phyloP scores from a whole-genome alignment of 2,113 vertebrate genomes.

The Gymnocephalus cernua region DNA sequence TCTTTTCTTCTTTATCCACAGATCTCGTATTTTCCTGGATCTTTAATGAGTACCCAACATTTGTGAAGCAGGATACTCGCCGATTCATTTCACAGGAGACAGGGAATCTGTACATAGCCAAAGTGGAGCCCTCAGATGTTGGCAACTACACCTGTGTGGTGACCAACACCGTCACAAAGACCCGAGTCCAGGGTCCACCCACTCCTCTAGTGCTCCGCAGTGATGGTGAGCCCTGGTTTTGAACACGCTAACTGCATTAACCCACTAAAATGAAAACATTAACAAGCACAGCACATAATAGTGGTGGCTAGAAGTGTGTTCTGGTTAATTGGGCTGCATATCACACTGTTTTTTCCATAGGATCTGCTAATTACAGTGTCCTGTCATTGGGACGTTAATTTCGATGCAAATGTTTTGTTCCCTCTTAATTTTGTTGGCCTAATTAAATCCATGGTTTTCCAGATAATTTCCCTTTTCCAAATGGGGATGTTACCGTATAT shows the following conservation, averaged over 20 bases:
- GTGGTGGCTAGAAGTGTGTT: neutral
- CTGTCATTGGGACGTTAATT: neutral
- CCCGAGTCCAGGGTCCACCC: constrained; percentile 90
- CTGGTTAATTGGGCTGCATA: neutral
- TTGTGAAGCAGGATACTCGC: constrained; percentile 93
- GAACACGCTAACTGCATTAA: neutral
- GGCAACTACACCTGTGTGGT: constrained; percentile 99
- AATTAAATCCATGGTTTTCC: neutral
- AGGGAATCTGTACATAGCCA: constrained; percentile 96
- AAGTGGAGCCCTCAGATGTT: constrained; percentile 93
- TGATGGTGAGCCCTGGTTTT: constrained; percentile 86
- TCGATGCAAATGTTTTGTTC: neutral
- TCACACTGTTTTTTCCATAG: neutral
- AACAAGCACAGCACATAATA: neutral
- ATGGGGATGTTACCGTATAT: neutral
- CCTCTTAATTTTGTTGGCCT: neutral
- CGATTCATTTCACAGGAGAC: constrained; percentile 97
- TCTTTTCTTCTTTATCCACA: constrained; percentile 73
- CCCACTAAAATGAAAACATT: neutral
- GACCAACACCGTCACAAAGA: constrained; percentile 93
- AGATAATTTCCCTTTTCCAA: neutral
- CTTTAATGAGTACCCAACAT: constrained; percentile 95
- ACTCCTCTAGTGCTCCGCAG: constrained; percentile 94
- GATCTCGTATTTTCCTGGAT: constrained; percentile 97
- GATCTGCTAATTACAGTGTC: neutral